Conservation (phyloP, 2,113 vertebrate species). For the Mugil cephalus region DNA sequence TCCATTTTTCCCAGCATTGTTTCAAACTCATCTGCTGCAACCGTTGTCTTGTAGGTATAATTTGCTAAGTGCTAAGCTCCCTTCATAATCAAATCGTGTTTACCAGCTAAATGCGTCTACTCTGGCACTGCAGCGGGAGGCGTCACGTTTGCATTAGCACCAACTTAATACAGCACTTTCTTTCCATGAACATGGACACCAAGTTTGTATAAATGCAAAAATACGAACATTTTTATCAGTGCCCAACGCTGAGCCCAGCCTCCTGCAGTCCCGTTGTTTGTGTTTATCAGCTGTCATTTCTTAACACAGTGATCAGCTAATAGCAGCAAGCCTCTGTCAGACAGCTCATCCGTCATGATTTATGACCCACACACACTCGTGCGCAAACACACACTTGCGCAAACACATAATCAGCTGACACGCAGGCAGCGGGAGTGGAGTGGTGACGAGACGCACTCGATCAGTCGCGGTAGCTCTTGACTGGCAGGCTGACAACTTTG, state of each 20-base stretch:
- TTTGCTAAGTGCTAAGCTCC: no score
- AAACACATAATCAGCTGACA: conserved; percentile 52
- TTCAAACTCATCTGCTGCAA: no score
- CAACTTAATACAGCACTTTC: no score
- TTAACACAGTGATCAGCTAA: conserved; percentile 64
- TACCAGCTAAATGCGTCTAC: no score
- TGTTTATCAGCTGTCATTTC: conserved; percentile 50
- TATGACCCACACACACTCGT: conserved; percentile 36
- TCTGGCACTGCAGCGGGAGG: no score
- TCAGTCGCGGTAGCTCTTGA: conserved; percentile 47
- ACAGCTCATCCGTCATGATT: conserved; percentile 58
- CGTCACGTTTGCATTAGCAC: no score
- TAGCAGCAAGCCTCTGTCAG: conserved; percentile 16
- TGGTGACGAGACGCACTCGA: conserved; percentile 30
- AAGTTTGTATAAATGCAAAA: no score
- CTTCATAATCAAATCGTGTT: no score
- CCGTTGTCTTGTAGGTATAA: no score
- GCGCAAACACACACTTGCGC: conserved; percentile 11
- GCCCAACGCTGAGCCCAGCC: not conserved
- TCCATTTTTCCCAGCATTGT: no score
- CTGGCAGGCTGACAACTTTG: conserved; percentile 46
- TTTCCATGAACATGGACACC: no score
- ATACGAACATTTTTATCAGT: no score
- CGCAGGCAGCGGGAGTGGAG: conserved; percentile 17
- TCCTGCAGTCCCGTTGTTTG: conserved; percentile 30